Evolutionary conservation across 2,888 invertebrate species (phyloP).

Genomic region (Micoletzkya japonica): DNA sequence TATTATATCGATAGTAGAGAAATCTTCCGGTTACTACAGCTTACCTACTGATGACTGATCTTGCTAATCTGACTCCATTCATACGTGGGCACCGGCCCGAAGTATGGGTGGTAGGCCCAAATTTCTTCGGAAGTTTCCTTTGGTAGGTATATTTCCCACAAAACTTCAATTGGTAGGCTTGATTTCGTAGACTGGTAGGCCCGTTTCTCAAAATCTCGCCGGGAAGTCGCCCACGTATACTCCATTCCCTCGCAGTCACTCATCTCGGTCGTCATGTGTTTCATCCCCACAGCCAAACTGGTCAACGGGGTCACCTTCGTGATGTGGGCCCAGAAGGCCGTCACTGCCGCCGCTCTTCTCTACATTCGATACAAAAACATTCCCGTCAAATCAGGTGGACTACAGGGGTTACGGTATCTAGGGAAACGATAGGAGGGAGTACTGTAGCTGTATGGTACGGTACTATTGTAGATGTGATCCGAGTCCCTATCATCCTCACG

Average conservation of each 20-base stretch:
- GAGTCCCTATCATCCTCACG: slow-evolving; percentile 34
- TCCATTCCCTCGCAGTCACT: slow-evolving; percentile 1
- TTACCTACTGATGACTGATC: too few species aligned
- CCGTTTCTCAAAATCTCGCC: too few species aligned
- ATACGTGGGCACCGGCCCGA: too few species aligned
- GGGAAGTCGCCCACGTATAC: too few species aligned
- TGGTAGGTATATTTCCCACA: too few species aligned
- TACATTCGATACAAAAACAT: slow-evolving; percentile 44
- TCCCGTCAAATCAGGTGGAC: slow-evolving; percentile 32
- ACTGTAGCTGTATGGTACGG: background rate
- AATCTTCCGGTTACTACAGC: too few species aligned
- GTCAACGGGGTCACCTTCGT: slow-evolving; percentile 55
- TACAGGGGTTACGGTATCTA: background rate
- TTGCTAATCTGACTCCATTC: too few species aligned
- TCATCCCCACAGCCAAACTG: slow-evolving; percentile 42
- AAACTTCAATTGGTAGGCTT: too few species aligned
- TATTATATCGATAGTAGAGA: background rate
- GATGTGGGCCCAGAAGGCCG: slow-evolving; percentile 36
- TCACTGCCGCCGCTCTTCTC: slow-evolving; percentile 45
- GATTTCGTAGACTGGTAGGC: too few species aligned
- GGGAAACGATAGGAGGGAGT: background rate
- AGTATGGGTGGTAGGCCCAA: too few species aligned
- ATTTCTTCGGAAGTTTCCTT: too few species aligned
- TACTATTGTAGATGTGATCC: slow-evolving; percentile 6
- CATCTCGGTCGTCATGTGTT: slow-evolving; percentile 32